Percentiles rank a stretch among this genome's conserved stretches.
Conservation (phyloP, 2,113 vertebrate species). For the Campylomormyrus tamandua region DNA sequence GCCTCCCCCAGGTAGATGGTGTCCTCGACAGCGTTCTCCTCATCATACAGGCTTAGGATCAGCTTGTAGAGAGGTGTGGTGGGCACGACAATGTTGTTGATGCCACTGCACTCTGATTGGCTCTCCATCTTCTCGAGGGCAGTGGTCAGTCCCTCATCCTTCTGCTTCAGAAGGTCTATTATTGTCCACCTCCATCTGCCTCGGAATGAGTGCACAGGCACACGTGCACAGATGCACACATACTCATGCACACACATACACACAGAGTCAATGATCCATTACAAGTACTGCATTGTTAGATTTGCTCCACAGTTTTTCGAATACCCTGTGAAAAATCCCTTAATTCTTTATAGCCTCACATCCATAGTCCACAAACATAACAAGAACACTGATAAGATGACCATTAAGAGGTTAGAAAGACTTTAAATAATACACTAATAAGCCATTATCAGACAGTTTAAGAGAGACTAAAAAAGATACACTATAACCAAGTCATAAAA, state of each 20-base stretch:
- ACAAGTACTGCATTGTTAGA: neutral
- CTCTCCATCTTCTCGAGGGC: conserved; percentile 97
- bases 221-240: neutral
- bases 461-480: neutral
- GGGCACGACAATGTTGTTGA: conserved; percentile 86
- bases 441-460: neutral
- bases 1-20: conserved; percentile 98
- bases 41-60: conserved; percentile 93
- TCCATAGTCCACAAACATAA: neutral
- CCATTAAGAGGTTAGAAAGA: neutral
- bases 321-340: neutral
- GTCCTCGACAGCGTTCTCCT: conserved; percentile 97
- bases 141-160: conserved; percentile 90
- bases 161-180: conserved; percentile 94
- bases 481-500: neutral
- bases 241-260: neutral
- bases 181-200: conserved; percentile 85
- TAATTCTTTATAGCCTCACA: neutral
- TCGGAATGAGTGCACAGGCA: conserved; percentile 12
- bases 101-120: conserved; percentile 94
- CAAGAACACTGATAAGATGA: neutral
- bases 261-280: neutral
- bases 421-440: neutral
- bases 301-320: neutral
- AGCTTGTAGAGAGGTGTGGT: conserved; percentile 96